Evolutionary conservation across 2,113 vertebrate genomes (phyloP).

Genomic region (Emberiza fucata): DNA sequence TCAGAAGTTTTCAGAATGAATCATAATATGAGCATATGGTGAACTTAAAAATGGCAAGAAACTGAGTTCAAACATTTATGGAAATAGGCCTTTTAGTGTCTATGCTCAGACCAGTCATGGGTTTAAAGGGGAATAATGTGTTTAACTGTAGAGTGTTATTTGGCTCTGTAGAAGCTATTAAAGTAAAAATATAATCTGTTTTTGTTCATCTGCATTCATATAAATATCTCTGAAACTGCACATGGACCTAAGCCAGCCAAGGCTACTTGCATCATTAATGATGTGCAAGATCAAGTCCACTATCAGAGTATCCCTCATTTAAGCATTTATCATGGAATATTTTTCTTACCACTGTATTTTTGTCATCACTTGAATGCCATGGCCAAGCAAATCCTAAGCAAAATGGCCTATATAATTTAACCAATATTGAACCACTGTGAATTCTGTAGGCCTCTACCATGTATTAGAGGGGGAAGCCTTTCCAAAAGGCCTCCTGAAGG

Average conservation of each 20-base stretch:
- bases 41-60: not conserved
- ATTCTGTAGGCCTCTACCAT: not conserved
- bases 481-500: not conserved
- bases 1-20: not conserved
- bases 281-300: not conserved
- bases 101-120: not conserved
- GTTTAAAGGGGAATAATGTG: not conserved
- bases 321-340: not conserved
- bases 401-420: not conserved
- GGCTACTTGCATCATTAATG: not conserved
- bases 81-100: not conserved
- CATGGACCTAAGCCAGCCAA: not conserved
- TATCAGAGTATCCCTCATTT: not conserved
- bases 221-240: not conserved
- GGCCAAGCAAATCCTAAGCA: not conserved
- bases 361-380: not conserved
- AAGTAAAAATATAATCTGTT: not conserved
- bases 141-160: not conserved
- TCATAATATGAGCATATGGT: not conserved
- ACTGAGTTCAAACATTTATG: not conserved
- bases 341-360: not conserved
- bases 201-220: conserved; percentile 20
- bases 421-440: not conserved
- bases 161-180: not conserved
- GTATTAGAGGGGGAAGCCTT: not conserved